Evolutionary conservation across 2,888 invertebrate species (phyloP).

Genomic region (Ctenicera cuprea): DNA sequence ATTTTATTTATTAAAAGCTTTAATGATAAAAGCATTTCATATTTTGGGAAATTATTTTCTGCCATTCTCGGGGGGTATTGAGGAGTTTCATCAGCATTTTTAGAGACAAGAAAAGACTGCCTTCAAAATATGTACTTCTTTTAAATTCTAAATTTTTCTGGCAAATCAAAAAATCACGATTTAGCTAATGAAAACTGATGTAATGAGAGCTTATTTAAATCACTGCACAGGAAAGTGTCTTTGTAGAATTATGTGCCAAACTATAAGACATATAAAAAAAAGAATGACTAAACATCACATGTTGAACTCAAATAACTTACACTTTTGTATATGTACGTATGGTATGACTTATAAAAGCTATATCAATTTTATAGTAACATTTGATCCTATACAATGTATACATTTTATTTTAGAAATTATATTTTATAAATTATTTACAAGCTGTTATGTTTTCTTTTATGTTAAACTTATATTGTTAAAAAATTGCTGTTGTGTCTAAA

Average conservation of each 20-base stretch:
- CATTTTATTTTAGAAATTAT: conserved; percentile 1
- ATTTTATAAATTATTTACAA: conserved; percentile 14
- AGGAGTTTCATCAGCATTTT: too few species aligned
- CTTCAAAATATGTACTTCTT: too few species aligned
- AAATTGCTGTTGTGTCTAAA: conserved; percentile 34
- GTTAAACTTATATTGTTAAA: conserved; percentile 5
- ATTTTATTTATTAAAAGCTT: too few species aligned
- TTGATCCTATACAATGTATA: conserved; percentile 2
- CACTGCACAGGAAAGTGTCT: conserved; percentile 4
- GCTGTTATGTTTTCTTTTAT: conserved; percentile 3
- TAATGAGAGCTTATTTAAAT: neutral
- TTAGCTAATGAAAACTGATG: too few species aligned
- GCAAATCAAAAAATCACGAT: too few species aligned
- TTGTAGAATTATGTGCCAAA: conserved; percentile 14
- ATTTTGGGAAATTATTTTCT: too few species aligned
- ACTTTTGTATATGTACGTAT: conserved; percentile 20
- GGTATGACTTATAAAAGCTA: conserved; percentile 14
- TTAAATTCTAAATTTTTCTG: too few species aligned
- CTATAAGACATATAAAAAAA: neutral
- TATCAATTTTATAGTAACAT: conserved; percentile 28
- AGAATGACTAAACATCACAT: neutral
- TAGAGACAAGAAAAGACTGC: too few species aligned
- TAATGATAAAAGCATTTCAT: too few species aligned
- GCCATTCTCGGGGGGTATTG: too few species aligned
- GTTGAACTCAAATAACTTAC: neutral